These are phyloP conservation scores for Drosophila setifemur DNA, from an alignment of 1,140 invertebrate genomes.

Conservation along the genomic window DNA sequence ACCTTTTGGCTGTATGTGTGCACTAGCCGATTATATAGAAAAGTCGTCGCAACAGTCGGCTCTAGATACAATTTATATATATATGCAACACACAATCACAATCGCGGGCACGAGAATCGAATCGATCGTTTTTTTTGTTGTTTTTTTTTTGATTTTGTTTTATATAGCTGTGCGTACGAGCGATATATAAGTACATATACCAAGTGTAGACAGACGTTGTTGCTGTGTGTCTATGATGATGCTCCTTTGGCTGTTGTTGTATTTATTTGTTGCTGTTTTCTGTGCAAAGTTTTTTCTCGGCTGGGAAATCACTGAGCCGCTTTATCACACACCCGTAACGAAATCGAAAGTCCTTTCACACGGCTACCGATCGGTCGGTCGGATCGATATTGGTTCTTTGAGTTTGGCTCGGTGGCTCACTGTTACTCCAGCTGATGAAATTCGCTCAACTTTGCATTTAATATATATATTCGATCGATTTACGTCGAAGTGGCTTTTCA, in stretches of 20 bases:
- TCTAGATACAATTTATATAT: conserved; percentile 23
- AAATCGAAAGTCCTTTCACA: conserved; percentile 65
- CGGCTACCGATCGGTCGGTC: conserved; percentile 16
- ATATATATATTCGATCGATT: conserved; percentile 5
- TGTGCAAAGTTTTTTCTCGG: conserved; percentile 45
- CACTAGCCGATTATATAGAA: conserved; percentile 57
- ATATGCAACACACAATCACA: conserved; percentile 40
- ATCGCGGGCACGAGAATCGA: conserved; percentile 6
- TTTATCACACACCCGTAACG: conserved; percentile 37
- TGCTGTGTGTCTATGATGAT: conserved; percentile 37
- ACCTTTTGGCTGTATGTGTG: conserved; percentile 20
- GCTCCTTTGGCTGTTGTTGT: conserved; percentile 6
- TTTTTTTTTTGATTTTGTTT: neutral
- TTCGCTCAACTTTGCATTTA: neutral
- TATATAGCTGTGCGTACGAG: conserved; percentile 30
- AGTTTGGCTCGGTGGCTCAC: conserved; percentile 18
- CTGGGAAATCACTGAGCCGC: conserved; percentile 21
- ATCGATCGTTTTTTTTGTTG: conserved; percentile 51
- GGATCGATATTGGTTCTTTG: conserved; percentile 5
- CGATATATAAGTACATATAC: too few species aligned
- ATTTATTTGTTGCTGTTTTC: conserved; percentile 27
- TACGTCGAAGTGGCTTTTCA: neutral
- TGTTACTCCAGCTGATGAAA: conserved; percentile 20
- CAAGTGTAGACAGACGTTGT: conserved; percentile 59
- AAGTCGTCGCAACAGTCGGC: conserved; percentile 60